A percentile compares a stretch with the other conserved stretches of the same genome.
phyloP scores from a whole-genome alignment of 2,113 vertebrate species.

The Lipotes vexillifer region DNA sequence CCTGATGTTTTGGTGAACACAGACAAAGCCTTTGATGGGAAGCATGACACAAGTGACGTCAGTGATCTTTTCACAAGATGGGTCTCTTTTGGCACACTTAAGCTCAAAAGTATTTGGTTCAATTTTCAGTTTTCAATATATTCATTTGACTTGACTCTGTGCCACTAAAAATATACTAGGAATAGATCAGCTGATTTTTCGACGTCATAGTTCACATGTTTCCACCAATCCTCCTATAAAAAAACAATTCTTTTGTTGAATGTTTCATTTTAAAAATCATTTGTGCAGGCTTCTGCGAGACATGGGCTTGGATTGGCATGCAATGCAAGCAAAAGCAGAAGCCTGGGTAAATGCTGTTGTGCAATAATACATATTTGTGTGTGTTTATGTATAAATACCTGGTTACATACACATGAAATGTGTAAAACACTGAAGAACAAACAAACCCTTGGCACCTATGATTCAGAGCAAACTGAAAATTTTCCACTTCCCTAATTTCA shows the following conservation, averaged over 20 bases:
- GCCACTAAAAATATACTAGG: not conserved
- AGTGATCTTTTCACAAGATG: not conserved
- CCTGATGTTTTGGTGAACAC: not conserved
- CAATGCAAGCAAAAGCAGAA: not conserved
- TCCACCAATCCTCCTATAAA: no score
- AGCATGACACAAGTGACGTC: not conserved
- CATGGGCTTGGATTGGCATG: not conserved
- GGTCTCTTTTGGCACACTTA: not conserved
- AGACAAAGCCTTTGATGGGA: not conserved
- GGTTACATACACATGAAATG: not conserved
- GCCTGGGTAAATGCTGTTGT: not conserved
- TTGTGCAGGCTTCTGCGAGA: not conserved
- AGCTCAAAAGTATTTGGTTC: not conserved
- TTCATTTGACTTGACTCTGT: not conserved
- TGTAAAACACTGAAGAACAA: not conserved
- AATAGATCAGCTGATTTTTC: not conserved
- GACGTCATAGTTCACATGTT: not conserved
- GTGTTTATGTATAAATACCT: not conserved
- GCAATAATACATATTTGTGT: not conserved
- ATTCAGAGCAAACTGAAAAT: not conserved
- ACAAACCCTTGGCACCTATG: not conserved
- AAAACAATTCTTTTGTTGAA: not conserved
- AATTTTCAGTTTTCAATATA: not conserved
- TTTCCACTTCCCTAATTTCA: constrained; percentile 12
- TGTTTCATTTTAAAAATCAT: not conserved